Evolutionary conservation across 2,113 vertebrate species (phyloP).

Genomic region (Amphiprion percula): DNA sequence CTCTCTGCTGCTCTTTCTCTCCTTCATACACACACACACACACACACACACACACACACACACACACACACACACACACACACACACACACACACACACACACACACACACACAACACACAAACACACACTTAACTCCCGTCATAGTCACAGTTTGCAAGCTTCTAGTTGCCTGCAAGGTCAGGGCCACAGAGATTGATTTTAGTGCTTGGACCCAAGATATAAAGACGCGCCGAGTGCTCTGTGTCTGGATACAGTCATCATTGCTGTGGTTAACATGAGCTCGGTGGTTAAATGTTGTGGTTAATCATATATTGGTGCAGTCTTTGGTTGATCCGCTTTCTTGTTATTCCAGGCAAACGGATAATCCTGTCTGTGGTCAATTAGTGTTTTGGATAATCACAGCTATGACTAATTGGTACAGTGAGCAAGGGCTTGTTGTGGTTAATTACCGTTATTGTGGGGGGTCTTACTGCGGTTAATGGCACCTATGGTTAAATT

Average conservation of each 20-base stretch:
- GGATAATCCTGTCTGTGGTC: slow-evolving; percentile 73
- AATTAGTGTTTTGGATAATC: slow-evolving; percentile 82
- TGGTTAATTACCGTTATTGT: slow-evolving; percentile 78
- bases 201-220: slow-evolving; percentile 40
- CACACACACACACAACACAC: not conserved
- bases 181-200: slow-evolving; percentile 64
- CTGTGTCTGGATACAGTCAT: slow-evolving; percentile 56
- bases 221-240: slow-evolving; percentile 53
- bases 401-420: slow-evolving; percentile 81
- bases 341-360: slow-evolving; percentile 63
- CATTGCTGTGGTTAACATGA: slow-evolving; percentile 53
- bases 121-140: slow-evolving; percentile 15
- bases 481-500: slow-evolving; percentile 79
- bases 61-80: too few species aligned
- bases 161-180: slow-evolving; percentile 65
- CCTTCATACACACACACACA: slow-evolving; percentile 11
- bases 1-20: slow-evolving; percentile 7
- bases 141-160: slow-evolving; percentile 56
- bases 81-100: too few species aligned
- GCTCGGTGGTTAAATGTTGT: slow-evolving; percentile 61
- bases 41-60: not conserved
- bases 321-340: slow-evolving; percentile 49
- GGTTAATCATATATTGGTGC: slow-evolving; percentile 67
- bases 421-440: slow-evolving; percentile 70
- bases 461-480: slow-evolving; percentile 65